Evolutionary conservation across 2,113 vertebrate species (phyloP).

Genomic region (Manacus vitellinus): DNA sequence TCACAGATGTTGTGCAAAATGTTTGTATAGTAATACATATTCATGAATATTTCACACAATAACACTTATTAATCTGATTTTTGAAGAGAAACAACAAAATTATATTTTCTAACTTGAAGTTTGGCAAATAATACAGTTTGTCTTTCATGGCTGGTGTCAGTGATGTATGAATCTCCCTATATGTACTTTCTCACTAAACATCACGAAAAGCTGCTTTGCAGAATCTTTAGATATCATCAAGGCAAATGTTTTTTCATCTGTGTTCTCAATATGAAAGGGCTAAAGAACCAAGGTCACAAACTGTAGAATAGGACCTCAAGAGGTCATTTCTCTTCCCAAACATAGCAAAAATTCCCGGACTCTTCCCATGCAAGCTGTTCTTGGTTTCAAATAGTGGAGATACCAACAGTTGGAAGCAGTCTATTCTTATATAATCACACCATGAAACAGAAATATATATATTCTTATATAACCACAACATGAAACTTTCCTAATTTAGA

Average conservation of each 20-base stretch:
- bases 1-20: slow-evolving; percentile 82
- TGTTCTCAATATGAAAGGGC: rapidly evolving
- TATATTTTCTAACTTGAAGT: slow-evolving; percentile 29
- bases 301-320: background rate
- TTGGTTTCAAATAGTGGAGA: background rate
- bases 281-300: background rate
- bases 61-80: slow-evolving; percentile 64
- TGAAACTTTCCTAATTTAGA: background rate
- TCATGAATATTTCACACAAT: slow-evolving; percentile 62
- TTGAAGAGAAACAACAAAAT: slow-evolving; percentile 20
- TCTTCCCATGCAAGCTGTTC: background rate
- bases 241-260: rapidly evolving
- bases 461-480: rapidly evolving
- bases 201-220: background rate
- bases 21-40: slow-evolving; percentile 74
- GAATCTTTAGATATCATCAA: background rate
- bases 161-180: background rate
- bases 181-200: background rate
- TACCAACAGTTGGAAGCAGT: background rate
- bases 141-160: background rate
- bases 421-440: rapidly evolving
- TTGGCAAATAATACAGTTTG: slow-evolving; percentile 23
- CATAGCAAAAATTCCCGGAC: background rate
- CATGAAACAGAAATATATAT: background rate
- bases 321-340: background rate